Conservation (phyloP, 2,113 vertebrate species). For the Excalfactoria chinensis region DNA sequence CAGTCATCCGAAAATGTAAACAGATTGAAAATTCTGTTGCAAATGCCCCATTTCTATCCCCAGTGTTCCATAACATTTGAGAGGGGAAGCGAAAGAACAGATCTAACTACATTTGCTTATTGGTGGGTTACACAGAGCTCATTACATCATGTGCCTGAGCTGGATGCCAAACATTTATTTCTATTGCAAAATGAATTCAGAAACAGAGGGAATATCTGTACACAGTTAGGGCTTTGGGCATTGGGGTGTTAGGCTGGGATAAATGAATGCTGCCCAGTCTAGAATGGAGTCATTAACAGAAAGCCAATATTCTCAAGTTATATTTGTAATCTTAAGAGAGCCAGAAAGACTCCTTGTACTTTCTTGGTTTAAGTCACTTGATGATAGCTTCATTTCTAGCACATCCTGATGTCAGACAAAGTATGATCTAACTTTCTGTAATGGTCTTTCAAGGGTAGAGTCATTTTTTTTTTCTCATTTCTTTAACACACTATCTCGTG, state of each 20-base stretch:
- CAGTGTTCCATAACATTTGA: neutral
- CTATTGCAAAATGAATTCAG: neutral
- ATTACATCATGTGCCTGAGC: neutral
- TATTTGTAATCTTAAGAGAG: neutral
- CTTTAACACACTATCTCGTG: neutral
- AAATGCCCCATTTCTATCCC: conserved; percentile 28
- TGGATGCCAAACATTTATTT: neutral
- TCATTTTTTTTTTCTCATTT: neutral
- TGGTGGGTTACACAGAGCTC: neutral
- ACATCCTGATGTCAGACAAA: neutral
- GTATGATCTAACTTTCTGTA: neutral
- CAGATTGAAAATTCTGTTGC: conserved; percentile 28
- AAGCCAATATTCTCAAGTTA: neutral
- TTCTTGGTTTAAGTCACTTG: neutral
- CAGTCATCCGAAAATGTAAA: conserved; percentile 24
- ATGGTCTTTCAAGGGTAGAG: neutral
- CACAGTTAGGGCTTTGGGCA: neutral
- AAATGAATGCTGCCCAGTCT: neutral
- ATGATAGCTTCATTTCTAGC: neutral
- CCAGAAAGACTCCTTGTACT: neutral
- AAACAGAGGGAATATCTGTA: neutral
- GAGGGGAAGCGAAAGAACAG: neutral
- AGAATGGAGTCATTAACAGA: neutral
- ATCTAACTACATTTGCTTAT: neutral
- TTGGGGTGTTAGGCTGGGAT: neutral